Base-by-base conservation (phyloP, 2,113 vertebrate genomes). In the Pipra filicauda region DNA sequence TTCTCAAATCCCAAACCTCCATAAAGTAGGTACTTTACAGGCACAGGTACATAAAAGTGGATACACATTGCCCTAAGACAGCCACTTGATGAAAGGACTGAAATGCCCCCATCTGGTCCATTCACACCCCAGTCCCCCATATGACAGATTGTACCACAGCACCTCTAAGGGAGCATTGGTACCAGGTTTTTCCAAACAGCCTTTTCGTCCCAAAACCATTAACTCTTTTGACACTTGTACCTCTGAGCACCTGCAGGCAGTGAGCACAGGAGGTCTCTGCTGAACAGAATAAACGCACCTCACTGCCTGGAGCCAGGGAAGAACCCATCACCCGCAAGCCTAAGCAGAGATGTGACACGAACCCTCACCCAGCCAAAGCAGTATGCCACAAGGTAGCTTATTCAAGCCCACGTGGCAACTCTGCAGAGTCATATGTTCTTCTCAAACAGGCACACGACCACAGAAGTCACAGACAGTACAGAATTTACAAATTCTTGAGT, bases 111-210 rank as follows among this genome's bases (percentile, higher is more conserved):
- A 59, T 8, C 30, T 23, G 28, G 35, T 48, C 66, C 24, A 15
- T 15, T 66, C 37, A 23, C 8, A 33, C 2, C 12, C 35, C 24
- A 9, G 27, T 21, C 5, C 14, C 12, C 13, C 1, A 0, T 62
- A 2, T 67, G 43, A 67, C 46, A 62, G 43, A 65, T 20, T 7
- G 2, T 81, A 39, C 52, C 1, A 0, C 4, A 4, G 12, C 33
- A 58, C 33, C 33, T 4, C 1, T 16, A 64, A 11, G 9, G 48
- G 8, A 61, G 35, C 0, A 0, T 0, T 48, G 20, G 24, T 19
- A 48, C 8, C 23, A 30, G 17, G 33, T 65, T 54, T 75, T 75
- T 57, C 51, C 57, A 59, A 39, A 11, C 62, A 75, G 23, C 11
- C 10, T 18, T 19, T 78, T 64, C 33, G 54, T 52, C 54, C 85